Conservation (phyloP, 2,888 invertebrate species). For the Xestia xanthographa region DNA sequence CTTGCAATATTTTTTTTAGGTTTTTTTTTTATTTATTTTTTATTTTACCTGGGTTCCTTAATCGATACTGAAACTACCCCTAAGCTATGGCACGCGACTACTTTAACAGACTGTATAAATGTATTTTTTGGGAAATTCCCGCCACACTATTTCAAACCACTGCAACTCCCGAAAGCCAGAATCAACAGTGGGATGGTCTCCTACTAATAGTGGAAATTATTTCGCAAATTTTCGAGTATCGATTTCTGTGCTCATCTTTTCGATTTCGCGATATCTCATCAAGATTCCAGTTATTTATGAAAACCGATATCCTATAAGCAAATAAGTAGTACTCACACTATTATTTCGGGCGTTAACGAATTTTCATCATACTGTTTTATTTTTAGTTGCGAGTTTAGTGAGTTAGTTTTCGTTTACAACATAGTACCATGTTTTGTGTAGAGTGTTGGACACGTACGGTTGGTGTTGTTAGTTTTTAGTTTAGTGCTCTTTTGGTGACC, state of each 20-base stretch:
- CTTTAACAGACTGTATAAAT: no score
- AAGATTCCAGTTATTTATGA: constrained; percentile 34
- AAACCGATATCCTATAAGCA: constrained; percentile 56
- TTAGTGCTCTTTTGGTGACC: constrained; percentile 50
- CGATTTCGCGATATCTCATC: not conserved
- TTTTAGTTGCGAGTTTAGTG: constrained; percentile 75
- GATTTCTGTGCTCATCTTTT: not conserved
- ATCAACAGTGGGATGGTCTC: no score
- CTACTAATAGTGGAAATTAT: no score
- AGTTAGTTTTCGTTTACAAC: constrained; percentile 71
- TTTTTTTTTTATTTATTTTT: no score
- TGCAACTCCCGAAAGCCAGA: no score
- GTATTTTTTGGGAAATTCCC: no score
- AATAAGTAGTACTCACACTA: constrained; percentile 44
- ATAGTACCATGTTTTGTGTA: constrained; percentile 55
- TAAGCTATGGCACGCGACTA: no score
- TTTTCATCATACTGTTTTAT: constrained; percentile 77
- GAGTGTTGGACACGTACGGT: constrained; percentile 52
- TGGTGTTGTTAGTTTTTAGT: constrained; percentile 29
- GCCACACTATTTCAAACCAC: no score
- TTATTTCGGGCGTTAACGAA: constrained; percentile 72
- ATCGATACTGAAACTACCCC: no score
- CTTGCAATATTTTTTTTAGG: no score
- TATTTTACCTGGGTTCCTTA: no score
- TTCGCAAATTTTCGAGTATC: not conserved